These are phyloP conservation scores for Apotomis betuletana DNA, from an alignment of 2,888 invertebrate species.

Conservation along the genomic window DNA sequence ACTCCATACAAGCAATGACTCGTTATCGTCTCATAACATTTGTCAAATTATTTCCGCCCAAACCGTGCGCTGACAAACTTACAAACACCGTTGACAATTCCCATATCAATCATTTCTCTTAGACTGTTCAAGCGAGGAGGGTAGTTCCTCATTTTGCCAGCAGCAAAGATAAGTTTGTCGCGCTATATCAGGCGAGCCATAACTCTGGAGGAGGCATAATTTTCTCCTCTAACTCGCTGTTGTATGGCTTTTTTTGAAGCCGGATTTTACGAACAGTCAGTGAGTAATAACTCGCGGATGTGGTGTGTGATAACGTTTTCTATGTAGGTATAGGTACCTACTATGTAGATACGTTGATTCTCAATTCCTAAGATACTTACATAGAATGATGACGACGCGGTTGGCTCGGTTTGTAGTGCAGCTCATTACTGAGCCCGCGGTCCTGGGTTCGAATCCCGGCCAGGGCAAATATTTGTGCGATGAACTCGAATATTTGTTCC, in stretches of 20 bases:
- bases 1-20: conserved; percentile 27
- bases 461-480: too few species aligned
- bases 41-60: conserved; percentile 32
- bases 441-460: too few species aligned
- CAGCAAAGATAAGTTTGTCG: conserved; percentile 8
- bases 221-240: not conserved
- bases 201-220: conserved; percentile 18
- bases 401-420: too few species aligned
- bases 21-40: conserved; percentile 37
- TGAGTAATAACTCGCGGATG: too few species aligned
- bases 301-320: not conserved
- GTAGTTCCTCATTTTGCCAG: not conserved
- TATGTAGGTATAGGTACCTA: too few species aligned
- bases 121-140: not conserved
- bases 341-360: not conserved
- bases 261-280: conserved; percentile 5
- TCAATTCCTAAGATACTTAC: too few species aligned
- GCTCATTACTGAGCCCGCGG: too few species aligned
- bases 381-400: too few species aligned
- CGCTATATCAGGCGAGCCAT: conserved; percentile 11
- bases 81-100: not conserved
- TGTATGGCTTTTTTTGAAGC: conserved; percentile 17
- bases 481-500: too few species aligned
- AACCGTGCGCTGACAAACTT: conserved; percentile 6
- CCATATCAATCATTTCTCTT: not conserved